Base-by-base conservation (phyloP, 1,140 invertebrate species). In the Sycophaga agraensis region DNA sequence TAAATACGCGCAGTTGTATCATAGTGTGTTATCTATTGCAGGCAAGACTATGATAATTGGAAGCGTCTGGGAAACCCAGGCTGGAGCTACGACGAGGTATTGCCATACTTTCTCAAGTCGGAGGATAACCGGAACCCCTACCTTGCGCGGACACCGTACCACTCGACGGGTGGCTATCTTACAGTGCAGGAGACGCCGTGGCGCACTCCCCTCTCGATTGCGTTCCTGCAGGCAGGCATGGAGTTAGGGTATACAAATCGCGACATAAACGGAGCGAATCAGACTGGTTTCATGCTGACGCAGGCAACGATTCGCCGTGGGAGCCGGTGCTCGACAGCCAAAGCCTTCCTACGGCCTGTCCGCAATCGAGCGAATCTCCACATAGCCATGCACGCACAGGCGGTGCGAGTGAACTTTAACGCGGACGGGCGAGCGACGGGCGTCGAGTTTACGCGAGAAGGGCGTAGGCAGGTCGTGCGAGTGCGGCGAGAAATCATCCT, bases 1-100 rank as follows among this genome's bases (percentile, higher is more conserved):
- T n/a, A n/a, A n/a, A n/a, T n/a, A n/a, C n/a, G n/a, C n/a, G n/a
- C n/a, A n/a, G n/a, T n/a, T n/a, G n/a, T n/a, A n/a, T n/a, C n/a
- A n/a, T n/a, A n/a, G n/a, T n/a, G n/a, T n/a, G n/a, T n/a, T n/a
- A 6, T 31, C 28, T 11, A 16, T 69, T 72, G 31, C 65, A 81
- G 84, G 46, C 84, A 85, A 42, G 96, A 99, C 73, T 99, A 95
- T 79, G 93, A 99, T 73, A 82, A 89, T 8, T 98, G 96, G 96
- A 90, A 89, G 14, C 78, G 79, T 6, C 77, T 91, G 45, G 96
- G 96, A 0, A 97, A 97, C 66, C 78, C 83, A 0, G 93, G 94
- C 2, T 98, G 96, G 96, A 89, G 89, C 2, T 98, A 94, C 76
- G 84, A 90, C 9, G 87, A 92, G 53, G 89, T 96, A 2, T 77